These are phyloP conservation scores for Choristoneura rosaceana DNA, from an alignment of 2,888 invertebrate genomes.

Conservation along the genomic window DNA sequence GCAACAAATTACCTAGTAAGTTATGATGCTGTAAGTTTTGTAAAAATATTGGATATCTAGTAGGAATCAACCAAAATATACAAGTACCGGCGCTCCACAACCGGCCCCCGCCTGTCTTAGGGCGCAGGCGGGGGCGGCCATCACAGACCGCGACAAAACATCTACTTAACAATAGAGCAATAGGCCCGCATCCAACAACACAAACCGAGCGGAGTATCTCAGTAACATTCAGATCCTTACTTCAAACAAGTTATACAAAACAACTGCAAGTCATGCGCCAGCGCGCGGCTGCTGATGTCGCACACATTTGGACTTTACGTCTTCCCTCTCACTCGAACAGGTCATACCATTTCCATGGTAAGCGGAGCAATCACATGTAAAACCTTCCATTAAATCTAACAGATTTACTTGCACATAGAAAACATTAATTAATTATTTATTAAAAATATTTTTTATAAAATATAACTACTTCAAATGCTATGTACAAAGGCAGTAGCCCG, in stretches of 20 bases:
- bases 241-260: constrained; percentile 1
- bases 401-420: constrained; percentile 13
- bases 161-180: not conserved
- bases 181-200: not conserved
- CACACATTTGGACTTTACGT: not conserved
- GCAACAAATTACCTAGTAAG: constrained; percentile 22
- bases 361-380: not conserved
- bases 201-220: not conserved
- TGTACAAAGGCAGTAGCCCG: constrained; percentile 27
- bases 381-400: not conserved
- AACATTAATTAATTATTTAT: constrained; percentile 26
- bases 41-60: constrained; percentile 21
- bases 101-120: not conserved
- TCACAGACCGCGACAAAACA: not conserved
- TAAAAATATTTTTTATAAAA: constrained; percentile 27
- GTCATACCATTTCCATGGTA: not conserved
- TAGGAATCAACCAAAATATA: constrained; percentile 39
- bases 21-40: constrained; percentile 19
- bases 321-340: not conserved
- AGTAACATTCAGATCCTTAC: constrained; percentile 14
- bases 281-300: not conserved
- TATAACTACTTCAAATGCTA: constrained; percentile 28
- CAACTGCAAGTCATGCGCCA: not conserved
- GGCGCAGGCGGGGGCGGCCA: no score
- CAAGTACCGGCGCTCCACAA: constrained; percentile 1